Conservation (phyloP, 2,888 invertebrate genomes). For the Apamea crenata region DNA sequence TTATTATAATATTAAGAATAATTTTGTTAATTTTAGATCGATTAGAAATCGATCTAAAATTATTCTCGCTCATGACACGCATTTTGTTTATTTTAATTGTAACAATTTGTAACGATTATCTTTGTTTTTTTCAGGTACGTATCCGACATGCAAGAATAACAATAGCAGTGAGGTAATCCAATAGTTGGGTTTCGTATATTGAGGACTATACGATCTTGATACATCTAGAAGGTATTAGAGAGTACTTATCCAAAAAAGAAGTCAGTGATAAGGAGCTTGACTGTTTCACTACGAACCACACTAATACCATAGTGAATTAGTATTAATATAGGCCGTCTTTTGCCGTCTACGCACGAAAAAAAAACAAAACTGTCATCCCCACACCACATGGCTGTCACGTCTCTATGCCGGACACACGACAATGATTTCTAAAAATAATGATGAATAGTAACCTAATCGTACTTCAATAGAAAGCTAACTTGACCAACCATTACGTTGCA, state of each 20-base stretch:
- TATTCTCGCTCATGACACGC: not conserved
- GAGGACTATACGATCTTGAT: not conserved
- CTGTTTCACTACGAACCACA: not conserved
- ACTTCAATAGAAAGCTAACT: slow-evolving; percentile 46
- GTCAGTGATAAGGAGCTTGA: not conserved
- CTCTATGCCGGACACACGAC: not conserved
- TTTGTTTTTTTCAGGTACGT: slow-evolving; percentile 63
- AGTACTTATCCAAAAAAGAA: not conserved
- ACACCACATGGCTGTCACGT: not conserved
- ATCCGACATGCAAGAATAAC: slow-evolving; percentile 37
- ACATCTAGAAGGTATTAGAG: not conserved
- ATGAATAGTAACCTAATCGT: slow-evolving; percentile 30
- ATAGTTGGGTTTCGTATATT: not conserved
- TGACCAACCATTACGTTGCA: slow-evolving; percentile 30
- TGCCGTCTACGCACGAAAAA: not conserved
- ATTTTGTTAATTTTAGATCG: not conserved
- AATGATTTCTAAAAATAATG: slow-evolving; percentile 14
- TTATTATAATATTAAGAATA: not conserved
- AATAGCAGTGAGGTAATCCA: not conserved
- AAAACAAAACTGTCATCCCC: not conserved
- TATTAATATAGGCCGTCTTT: not conserved
- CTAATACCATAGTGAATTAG: not conserved
- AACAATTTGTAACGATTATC: slow-evolving; percentile 12
- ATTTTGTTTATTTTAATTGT: slow-evolving; percentile 3
- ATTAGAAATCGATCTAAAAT: not conserved